Evolutionary conservation across 1,140 invertebrate species (phyloP).

Genomic region (Plectrocnemia conspersa): DNA sequence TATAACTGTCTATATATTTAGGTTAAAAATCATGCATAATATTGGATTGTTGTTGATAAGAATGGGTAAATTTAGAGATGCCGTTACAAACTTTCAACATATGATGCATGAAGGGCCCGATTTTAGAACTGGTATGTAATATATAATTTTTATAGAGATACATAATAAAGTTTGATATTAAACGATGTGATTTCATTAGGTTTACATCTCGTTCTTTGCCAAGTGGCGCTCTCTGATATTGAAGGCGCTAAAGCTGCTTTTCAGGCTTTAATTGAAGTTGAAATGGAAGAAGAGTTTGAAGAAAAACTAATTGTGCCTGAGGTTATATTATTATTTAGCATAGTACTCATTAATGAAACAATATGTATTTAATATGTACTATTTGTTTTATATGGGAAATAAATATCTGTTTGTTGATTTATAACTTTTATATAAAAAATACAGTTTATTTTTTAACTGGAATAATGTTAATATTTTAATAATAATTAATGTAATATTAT

Average conservation of each 20-base stretch:
- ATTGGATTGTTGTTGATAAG: conserved; percentile 94
- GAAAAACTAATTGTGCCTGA: conserved; percentile 18
- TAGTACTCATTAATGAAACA: neutral
- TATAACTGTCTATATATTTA: conserved; percentile 40
- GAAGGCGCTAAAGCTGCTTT: conserved; percentile 95
- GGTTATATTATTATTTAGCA: conserved; percentile 7
- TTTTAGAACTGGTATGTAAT: conserved; percentile 63
- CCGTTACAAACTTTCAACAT: conserved; percentile 94
- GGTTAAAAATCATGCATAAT: conserved; percentile 97
- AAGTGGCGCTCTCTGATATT: conserved; percentile 87
- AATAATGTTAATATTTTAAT: conserved; percentile 1
- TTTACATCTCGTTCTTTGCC: conserved; percentile 88
- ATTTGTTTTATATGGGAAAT: no score
- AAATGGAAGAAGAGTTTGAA: conserved; percentile 68
- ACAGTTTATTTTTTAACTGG: neutral
- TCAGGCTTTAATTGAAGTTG: conserved; percentile 81
- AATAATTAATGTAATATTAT: no score
- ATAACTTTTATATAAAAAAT: no score
- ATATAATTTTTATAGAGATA: conserved; percentile 37
- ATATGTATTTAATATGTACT: no score
- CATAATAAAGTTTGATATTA: neutral
- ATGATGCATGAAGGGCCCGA: conserved; percentile 94
- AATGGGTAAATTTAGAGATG: conserved; percentile 94
- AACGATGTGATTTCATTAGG: conserved; percentile 47
- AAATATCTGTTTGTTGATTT: no score